These are phyloP conservation scores for Macrobrachium rosenbergii DNA, from an alignment of 1,140 invertebrate species.

Conservation along the genomic window DNA sequence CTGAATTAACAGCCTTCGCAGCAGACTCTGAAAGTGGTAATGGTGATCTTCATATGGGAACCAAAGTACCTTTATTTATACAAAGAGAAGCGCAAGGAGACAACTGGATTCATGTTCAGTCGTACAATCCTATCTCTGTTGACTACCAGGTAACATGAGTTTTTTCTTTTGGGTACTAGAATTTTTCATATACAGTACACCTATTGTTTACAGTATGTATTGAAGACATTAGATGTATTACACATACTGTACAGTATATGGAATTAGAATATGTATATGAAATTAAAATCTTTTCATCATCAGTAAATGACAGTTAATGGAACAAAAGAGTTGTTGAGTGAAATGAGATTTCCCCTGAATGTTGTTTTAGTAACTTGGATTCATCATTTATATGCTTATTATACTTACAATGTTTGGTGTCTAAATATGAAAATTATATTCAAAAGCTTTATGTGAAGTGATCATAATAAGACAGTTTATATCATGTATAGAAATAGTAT, in stretches of 20 bases:
- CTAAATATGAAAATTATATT: neutral
- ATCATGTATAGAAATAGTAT: too few relatives aligned
- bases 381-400: too few relatives aligned
- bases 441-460: neutral
- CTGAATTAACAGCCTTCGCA: conserved; percentile 2
- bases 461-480: too few relatives aligned
- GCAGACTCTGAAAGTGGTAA: neutral
- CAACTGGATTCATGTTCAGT: conserved; percentile 13
- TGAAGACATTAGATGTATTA: too few relatives aligned
- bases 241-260: too few relatives aligned
- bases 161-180: neutral
- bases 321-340: too few relatives aligned
- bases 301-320: too few relatives aligned
- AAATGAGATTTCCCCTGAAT: too few relatives aligned
- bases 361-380: too few relatives aligned
- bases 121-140: neutral
- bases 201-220: too few relatives aligned
- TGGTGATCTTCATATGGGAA: neutral
- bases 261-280: too few relatives aligned
- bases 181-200: neutral
- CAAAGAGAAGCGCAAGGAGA: conserved; percentile 23
- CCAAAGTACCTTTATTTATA: neutral
- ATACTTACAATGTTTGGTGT: neutral
- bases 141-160: conserved; percentile 28
- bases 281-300: too few relatives aligned